Evolutionary conservation across 2,113 vertebrate species (phyloP), one percentile per base, ranked within the genome.

Genomic region (Phalacrocorax brasilianus): DNA sequence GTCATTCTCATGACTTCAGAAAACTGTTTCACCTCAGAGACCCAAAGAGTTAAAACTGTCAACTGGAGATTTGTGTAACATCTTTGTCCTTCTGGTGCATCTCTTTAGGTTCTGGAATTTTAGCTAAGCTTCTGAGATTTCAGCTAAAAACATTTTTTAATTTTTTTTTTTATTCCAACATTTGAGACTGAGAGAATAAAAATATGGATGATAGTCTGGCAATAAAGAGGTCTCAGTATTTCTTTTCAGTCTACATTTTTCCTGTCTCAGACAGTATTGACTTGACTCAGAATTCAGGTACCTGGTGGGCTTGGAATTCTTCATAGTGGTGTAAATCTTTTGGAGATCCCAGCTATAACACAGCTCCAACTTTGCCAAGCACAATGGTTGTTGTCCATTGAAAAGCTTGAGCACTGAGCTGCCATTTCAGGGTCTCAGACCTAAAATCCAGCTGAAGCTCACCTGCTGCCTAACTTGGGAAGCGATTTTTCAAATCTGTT

Each of bases 361-460:
- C 14, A 38, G 12, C 4, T 15, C 16, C 33, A 32, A 24, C 27
- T 65, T 74, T 56, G 27, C 49, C 40, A 74, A 33, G 5, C 9
- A 9, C 8, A 21, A 13, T 1, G 1, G 11, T 14, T 65, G 18
- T 15, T 2, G 4, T 74, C 21, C 9, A 6, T 8, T 33, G 14
- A 56, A 55, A 55, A 28, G 4, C 28, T 47, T 75, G 50, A 75
- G 6, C 56, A 58, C 33, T 20, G 33, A 58, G 33, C 32, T 58
- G 56, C 56, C 14, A 38, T 56, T 47, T 85, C 59, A 67, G 61
- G 50, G 35, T 35, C 26, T 28, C 77, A 74, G 32, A 38, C 50
- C n/a, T 33, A 33, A 66, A 56, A 56, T 58, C 23, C 28, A 33
- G 8, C 18, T 40, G 73, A 50, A 47, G 6, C 23, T 56, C n/a